Conservation (phyloP, 1,140 invertebrate species). For the Carposina sasakii region DNA sequence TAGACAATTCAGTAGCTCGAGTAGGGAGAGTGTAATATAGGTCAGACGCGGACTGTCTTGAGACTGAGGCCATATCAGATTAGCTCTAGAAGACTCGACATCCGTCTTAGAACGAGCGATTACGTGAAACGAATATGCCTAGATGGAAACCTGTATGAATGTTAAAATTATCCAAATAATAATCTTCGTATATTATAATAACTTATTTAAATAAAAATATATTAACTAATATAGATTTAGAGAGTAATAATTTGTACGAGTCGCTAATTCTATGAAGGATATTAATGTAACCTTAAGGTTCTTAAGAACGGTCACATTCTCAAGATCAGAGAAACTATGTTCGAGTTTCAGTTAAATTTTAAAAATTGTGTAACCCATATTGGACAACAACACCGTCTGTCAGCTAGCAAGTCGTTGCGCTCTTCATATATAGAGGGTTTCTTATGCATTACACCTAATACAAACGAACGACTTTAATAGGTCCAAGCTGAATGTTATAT, state of each 20-base stretch:
- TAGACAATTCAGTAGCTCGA: conserved; percentile 57
- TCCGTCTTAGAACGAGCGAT: conserved; percentile 66
- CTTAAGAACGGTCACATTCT: conserved; percentile 63
- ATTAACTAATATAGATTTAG: conserved; percentile 46
- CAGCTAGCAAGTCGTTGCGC: too few relatives aligned
- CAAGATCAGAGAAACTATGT: conserved; percentile 59
- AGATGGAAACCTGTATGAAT: conserved; percentile 39
- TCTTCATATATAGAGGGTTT: too few relatives aligned
- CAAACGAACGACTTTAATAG: too few relatives aligned
- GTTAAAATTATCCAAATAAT: conserved; percentile 43
- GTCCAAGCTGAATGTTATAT: too few relatives aligned
- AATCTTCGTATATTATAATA: conserved; percentile 57
- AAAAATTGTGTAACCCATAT: not conserved
- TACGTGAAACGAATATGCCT: conserved; percentile 35
- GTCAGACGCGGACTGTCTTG: conserved; percentile 66
- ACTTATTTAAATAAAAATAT: conserved; percentile 42
- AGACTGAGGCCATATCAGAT: conserved; percentile 70
- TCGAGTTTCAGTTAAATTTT: conserved; percentile 31
- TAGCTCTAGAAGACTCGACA: conserved; percentile 45
- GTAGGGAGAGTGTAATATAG: conserved; percentile 66
- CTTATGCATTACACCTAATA: too few relatives aligned
- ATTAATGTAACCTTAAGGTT: conserved; percentile 35
- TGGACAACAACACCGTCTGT: too few relatives aligned
- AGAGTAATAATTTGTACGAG: conserved; percentile 57
- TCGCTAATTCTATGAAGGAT: conserved; percentile 68